These are phyloP conservation scores for Phaedon cochleariae DNA, from an alignment of 2,888 invertebrate species.

Conservation along the genomic window DNA sequence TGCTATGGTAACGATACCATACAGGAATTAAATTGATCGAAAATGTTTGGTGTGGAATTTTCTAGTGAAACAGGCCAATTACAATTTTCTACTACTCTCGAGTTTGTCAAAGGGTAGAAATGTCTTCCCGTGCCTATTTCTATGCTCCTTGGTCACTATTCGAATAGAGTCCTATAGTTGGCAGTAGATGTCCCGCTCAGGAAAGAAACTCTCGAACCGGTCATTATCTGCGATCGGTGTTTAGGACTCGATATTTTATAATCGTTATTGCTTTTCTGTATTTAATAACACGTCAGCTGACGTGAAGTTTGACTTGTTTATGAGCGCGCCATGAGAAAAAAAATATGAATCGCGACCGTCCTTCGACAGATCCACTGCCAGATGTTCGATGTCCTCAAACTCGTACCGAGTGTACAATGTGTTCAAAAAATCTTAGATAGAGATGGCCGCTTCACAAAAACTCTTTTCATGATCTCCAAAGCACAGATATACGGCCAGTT, in stretches of 20 bases:
- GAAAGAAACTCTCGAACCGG: constrained; percentile 42
- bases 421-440: no score
- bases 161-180: constrained; percentile 36
- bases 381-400: no score
- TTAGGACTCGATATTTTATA: constrained; percentile 49
- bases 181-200: constrained; percentile 31
- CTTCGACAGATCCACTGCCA: no score
- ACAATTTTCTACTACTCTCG: neutral
- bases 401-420: no score
- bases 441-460: no score
- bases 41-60: no score
- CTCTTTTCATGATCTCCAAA: no score
- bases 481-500: no score
- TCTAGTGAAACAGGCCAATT: neutral
- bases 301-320: constrained; percentile 42
- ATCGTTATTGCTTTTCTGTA: constrained; percentile 48
- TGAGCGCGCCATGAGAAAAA: constrained; percentile 6
- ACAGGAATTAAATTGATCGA: no score
- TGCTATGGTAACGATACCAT: no score
- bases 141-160: constrained; percentile 21
- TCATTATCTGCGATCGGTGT: constrained; percentile 49
- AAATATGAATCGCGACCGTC: no score
- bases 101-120: neutral
- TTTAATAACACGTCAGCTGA: constrained; percentile 46
- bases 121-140: neutral